Percentiles rank a stretch among this genome's conserved stretches.
Evolutionary conservation across 2,797 vertebrate species (phyloP).

Genomic region (Mionectes olivaceus): DNA sequence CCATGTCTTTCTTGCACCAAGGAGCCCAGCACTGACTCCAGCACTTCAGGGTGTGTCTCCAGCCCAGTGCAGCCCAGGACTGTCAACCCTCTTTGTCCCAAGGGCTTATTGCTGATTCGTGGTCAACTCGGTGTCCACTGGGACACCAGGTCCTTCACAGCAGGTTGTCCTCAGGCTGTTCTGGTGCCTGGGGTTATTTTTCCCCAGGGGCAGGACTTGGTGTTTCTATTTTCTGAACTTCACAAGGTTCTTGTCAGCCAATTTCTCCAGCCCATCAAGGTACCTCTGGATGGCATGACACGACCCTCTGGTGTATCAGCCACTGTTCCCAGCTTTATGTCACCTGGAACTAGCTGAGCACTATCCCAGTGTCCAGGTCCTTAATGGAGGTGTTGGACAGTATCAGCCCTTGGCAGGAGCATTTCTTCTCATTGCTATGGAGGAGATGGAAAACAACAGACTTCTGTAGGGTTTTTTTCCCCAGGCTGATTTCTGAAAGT

Average conservation of each 20-base stretch:
- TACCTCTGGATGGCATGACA: not conserved
- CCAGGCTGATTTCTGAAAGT: not conserved
- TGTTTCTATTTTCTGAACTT: not conserved
- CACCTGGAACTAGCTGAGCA: not conserved
- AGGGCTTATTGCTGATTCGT: fast-evolving
- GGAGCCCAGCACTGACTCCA: not conserved
- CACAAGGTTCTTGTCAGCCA: not conserved
- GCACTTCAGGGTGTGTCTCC: not conserved
- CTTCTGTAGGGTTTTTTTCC: no score
- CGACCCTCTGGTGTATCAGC: fast-evolving
- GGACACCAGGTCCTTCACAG: not conserved
- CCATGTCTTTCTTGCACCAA: not conserved
- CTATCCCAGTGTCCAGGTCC: not conserved
- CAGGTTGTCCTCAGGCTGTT: not conserved
- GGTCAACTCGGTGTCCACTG: not conserved
- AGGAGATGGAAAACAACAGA: not conserved
- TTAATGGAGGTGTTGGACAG: not conserved
- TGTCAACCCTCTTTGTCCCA: not conserved
- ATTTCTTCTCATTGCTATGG: not conserved
- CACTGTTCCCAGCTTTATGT: not conserved
- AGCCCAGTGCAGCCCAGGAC: not conserved
- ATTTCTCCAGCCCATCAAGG: fast-evolving
- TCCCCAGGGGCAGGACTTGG: not conserved
- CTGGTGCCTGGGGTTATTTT: not conserved
- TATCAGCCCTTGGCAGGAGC: no score